Conservation (phyloP, 2,797 vertebrate genomes). For the Epinephelus coioides region DNA sequence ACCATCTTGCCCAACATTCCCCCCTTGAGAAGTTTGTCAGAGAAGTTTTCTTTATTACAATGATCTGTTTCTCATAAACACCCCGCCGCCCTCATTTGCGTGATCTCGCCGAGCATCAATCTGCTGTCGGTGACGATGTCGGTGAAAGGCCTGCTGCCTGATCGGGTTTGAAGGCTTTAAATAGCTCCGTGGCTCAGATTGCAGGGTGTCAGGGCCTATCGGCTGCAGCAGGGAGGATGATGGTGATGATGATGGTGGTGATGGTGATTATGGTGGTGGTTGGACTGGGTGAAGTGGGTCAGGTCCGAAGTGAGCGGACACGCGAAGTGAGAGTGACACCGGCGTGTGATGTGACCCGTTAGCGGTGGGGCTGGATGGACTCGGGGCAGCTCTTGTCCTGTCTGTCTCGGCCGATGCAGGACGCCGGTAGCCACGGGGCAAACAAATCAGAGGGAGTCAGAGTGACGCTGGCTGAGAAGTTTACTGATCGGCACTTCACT, state of each 20-base stretch:
- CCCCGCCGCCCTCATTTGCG: constrained; percentile 75
- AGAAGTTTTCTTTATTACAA: constrained; percentile 61
- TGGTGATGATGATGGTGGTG: constrained; percentile 16
- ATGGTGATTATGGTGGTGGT: constrained; percentile 3
- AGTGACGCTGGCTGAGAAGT: constrained; percentile 62
- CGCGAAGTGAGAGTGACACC: constrained; percentile 70
- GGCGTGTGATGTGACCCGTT: constrained; percentile 75
- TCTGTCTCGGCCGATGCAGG: constrained; percentile 63
- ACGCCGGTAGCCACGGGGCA: constrained; percentile 70
- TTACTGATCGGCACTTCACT: constrained; percentile 49
- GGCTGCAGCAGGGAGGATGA: constrained; percentile 45
- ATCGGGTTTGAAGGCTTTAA: constrained; percentile 74
- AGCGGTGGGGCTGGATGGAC: constrained; percentile 48
- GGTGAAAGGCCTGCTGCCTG: constrained; percentile 54
- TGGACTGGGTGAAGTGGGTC: constrained; percentile 79
- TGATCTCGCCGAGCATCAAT: constrained; percentile 81
- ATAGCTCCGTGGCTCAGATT: constrained; percentile 71
- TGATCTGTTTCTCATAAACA: constrained; percentile 57
- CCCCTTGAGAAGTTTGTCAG: constrained; percentile 52
- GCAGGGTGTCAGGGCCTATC: constrained; percentile 73
- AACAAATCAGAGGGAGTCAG: constrained; percentile 74
- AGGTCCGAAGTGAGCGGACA: constrained; percentile 76
- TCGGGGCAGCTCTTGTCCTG: constrained; percentile 61
- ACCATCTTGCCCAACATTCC: constrained; percentile 5
- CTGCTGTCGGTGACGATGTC: constrained; percentile 76